phyloP scores from a whole-genome alignment of 2,797 vertebrate genomes.

The Delichon dasypus region DNA sequence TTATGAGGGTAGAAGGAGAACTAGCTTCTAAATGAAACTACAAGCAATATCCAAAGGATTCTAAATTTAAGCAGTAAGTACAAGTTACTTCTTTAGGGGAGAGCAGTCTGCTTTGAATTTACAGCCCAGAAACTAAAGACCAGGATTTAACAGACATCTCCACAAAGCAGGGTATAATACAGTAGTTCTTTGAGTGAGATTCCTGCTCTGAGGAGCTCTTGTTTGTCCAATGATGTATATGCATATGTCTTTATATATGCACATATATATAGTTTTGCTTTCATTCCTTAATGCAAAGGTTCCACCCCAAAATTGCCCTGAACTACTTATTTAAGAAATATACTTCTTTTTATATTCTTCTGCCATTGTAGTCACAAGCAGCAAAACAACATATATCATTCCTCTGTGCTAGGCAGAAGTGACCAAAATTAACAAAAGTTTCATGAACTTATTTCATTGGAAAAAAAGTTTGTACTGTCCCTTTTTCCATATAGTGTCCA shows the following conservation, averaged over 20 bases:
- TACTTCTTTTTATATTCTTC: background rate
- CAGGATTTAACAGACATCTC: background rate
- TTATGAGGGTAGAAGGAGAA: background rate
- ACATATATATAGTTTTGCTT: background rate
- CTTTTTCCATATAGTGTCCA: background rate
- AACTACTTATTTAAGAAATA: background rate
- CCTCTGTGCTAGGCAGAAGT: background rate
- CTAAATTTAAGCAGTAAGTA: background rate
- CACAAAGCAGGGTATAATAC: background rate
- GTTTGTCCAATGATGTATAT: background rate
- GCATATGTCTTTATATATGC: background rate
- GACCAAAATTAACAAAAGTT: background rate
- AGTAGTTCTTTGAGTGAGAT: background rate
- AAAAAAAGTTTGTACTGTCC: background rate
- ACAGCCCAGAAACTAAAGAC: background rate
- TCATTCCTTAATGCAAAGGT: background rate
- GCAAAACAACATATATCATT: background rate
- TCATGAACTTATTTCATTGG: background rate
- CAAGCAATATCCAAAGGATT: background rate
- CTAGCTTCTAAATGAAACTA: background rate
- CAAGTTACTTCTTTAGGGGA: background rate
- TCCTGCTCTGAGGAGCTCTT: background rate
- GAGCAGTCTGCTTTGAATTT: background rate
- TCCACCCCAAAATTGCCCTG: background rate
- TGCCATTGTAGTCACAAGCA: background rate